Evolutionary conservation across 2,797 vertebrate species (phyloP).

Genomic region (Schizopygopsis pylzovi): DNA sequence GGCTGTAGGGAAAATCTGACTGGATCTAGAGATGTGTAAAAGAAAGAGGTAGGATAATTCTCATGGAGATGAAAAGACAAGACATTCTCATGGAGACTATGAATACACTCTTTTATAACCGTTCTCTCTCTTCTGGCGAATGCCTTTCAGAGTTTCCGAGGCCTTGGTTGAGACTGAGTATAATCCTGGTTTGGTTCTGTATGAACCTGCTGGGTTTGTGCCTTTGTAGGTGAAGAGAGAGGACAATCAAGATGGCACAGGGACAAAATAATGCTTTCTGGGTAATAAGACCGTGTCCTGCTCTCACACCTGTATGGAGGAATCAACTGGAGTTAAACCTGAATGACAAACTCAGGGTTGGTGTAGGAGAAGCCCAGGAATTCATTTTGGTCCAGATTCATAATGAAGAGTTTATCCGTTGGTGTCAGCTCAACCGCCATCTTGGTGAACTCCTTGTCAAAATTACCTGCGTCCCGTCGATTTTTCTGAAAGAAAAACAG

Average conservation of each 20-base stretch:
- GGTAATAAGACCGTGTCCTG: slow-evolving; percentile 19
- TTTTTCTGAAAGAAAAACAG: slow-evolving; percentile 82
- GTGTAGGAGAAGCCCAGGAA: slow-evolving; percentile 99
- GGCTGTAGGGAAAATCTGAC: background rate
- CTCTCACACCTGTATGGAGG: background rate
- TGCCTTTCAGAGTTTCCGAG: slow-evolving; percentile 31
- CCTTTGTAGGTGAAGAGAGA: slow-evolving; percentile 33
- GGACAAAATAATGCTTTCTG: slow-evolving; percentile 39
- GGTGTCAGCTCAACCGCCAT: slow-evolving; percentile 96
- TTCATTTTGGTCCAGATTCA: slow-evolving; percentile 99
- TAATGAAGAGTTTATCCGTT: slow-evolving; percentile 99
- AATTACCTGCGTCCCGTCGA: slow-evolving; percentile 92
- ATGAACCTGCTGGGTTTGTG: slow-evolving; percentile 31
- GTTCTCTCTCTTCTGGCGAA: slow-evolving; percentile 14
- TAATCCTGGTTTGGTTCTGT: slow-evolving; percentile 35
- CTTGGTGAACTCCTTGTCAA: slow-evolving; percentile 99
- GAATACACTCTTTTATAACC: slow-evolving; percentile 40
- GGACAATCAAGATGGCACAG: slow-evolving; percentile 13
- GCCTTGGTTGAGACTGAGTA: slow-evolving; percentile 31
- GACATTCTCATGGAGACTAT: slow-evolving; percentile 61
- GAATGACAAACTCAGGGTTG: slow-evolving; percentile 95
- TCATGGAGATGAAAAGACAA: slow-evolving; percentile 59
- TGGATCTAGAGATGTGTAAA: slow-evolving; percentile 3
- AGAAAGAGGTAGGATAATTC: slow-evolving; percentile 49
- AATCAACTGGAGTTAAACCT: slow-evolving; percentile 74